Conservation (phyloP, 2,888 invertebrate genomes). For the Pelosia muscerda region DNA sequence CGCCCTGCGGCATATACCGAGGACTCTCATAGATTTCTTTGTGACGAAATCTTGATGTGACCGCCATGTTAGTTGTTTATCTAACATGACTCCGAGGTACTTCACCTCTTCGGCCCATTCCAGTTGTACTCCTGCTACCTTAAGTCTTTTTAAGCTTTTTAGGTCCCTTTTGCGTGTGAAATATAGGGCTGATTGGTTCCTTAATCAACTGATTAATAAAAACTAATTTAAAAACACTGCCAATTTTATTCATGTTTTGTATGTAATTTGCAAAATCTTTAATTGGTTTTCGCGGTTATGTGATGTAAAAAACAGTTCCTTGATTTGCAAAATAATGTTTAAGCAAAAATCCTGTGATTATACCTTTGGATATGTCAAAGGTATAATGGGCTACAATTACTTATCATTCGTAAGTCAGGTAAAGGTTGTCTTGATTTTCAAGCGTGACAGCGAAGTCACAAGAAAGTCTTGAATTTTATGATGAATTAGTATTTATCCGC, state of each 20-base stretch:
- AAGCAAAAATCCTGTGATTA: background rate
- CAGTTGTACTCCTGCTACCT: no score
- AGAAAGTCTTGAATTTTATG: background rate
- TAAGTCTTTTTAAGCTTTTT: no score
- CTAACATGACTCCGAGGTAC: no score
- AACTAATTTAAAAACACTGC: background rate
- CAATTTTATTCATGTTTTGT: background rate
- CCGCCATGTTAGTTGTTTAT: no score
- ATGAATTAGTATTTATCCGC: background rate
- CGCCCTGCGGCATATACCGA: no score
- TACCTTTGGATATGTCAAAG: conserved; percentile 1
- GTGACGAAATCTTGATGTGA: no score
- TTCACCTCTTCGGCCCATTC: no score
- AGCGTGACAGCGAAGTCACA: background rate
- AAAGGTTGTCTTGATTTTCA: background rate
- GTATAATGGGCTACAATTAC: background rate
- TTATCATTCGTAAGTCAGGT: background rate
- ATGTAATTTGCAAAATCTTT: conserved; percentile 8
- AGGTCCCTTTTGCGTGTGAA: no score
- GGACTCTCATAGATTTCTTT: no score
- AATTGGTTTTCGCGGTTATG: conserved; percentile 14
- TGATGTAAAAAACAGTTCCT: conserved; percentile 4
- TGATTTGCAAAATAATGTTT: conserved; percentile 3
- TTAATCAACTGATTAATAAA: background rate
- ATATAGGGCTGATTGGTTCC: background rate